A percentile compares a stretch with the other conserved stretches of the same genome.
Conservation (phyloP, 2,113 vertebrate species). For the Dipodomys merriami region DNA sequence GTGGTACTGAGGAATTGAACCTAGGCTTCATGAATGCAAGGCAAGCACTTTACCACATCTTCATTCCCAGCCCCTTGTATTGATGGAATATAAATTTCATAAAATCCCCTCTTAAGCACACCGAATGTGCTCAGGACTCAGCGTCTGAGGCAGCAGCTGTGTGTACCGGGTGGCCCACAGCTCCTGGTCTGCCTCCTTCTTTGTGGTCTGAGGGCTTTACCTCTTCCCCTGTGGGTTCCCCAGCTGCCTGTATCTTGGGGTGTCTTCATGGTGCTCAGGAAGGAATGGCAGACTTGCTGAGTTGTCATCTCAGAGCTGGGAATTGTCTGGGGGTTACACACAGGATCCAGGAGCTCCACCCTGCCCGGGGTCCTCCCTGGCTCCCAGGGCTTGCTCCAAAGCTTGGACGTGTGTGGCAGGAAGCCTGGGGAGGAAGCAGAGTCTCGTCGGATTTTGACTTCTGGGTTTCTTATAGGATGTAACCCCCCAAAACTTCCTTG, state of each 20-base stretch:
- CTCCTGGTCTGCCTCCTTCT: not conserved
- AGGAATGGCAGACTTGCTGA: not conserved
- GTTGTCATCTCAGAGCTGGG: not conserved
- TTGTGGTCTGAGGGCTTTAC: not conserved
- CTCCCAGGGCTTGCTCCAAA: not conserved
- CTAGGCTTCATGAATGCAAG: too few species aligned
- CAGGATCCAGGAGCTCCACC: not conserved
- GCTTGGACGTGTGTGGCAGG: not conserved
- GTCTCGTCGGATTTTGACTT: conserved; percentile 6
- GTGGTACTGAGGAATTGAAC: too few species aligned
- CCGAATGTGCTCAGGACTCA: not conserved
- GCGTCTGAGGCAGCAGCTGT: not conserved
- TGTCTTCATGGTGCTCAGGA: not conserved
- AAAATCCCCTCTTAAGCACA: not conserved
- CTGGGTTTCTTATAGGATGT: conserved; percentile 87
- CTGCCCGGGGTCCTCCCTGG: not conserved
- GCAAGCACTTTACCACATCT: too few species aligned
- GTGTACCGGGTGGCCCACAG: not conserved
- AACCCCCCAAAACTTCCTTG: conserved; percentile 95
- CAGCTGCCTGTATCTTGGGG: fast-evolving
- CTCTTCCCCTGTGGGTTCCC: fast-evolving
- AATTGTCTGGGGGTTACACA: too few species aligned
- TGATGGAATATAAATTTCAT: not conserved
- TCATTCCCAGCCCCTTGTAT: too few species aligned
- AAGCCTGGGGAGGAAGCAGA: too few species aligned